Evolutionary conservation across 2,888 invertebrate species (phyloP).

Genomic region (Loripinus fragilis): DNA sequence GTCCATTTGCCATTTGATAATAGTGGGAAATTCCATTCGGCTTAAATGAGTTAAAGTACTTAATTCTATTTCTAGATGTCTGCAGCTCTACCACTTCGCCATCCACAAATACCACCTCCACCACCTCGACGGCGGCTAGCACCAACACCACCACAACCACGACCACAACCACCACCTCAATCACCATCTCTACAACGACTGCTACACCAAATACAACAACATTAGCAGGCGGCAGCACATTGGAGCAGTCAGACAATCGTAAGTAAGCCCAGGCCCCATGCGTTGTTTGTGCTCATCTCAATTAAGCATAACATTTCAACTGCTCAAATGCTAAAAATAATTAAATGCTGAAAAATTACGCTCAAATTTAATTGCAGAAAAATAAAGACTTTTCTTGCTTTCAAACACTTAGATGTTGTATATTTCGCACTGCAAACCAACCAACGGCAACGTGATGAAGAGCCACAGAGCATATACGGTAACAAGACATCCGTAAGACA

Average conservation of each 20-base stretch:
- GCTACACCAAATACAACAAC: not conserved
- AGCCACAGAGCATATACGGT: no score
- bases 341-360: not conserved
- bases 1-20: no score
- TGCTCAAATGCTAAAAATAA: not conserved
- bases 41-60: no score
- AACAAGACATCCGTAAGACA: no score
- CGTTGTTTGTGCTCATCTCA: not conserved
- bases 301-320: not conserved
- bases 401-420: not conserved
- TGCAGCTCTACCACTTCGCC: slow-evolving; percentile 14
- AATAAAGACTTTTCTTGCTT: not conserved
- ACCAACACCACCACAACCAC: slow-evolving; percentile 46
- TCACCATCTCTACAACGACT: slow-evolving; percentile 32
- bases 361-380: not conserved
- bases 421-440: not conserved
- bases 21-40: not conserved
- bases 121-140: slow-evolving; percentile 48
- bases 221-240: not conserved
- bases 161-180: slow-evolving; percentile 43
- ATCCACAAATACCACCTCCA: slow-evolving; percentile 51
- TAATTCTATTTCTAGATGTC: not conserved
- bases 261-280: not conserved
- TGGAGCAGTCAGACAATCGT: not conserved
- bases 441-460: no score